Conservation (phyloP, 2,888 invertebrate genomes). For the Cotesia congregata region DNA sequence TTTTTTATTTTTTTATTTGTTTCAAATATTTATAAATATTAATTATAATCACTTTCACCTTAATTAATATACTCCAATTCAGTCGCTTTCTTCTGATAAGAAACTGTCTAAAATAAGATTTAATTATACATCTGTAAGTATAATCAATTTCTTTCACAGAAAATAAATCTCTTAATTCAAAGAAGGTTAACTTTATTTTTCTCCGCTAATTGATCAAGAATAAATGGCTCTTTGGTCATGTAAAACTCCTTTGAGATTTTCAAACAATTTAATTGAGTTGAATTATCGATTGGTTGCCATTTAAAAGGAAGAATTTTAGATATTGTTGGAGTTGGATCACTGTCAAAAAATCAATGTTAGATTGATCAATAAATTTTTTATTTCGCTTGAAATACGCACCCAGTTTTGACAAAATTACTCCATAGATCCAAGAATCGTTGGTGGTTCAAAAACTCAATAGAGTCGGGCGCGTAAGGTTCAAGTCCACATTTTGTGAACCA, state of each 20-base stretch:
- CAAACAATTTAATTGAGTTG: conserved; percentile 52
- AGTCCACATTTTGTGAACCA: conserved; percentile 41
- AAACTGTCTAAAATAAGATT: background rate
- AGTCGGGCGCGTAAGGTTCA: conserved; percentile 37
- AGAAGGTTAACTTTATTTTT: background rate
- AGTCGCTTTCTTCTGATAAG: background rate
- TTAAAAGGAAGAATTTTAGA: conserved; percentile 51
- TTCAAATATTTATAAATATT: too few relatives aligned
- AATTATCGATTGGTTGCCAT: conserved; percentile 57
- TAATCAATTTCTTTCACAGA: background rate
- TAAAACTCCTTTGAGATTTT: conserved; percentile 54
- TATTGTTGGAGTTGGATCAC: conserved; percentile 60
- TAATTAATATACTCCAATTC: background rate
- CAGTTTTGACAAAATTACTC: conserved; percentile 66
- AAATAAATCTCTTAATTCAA: background rate
- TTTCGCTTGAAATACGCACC: conserved; percentile 49
- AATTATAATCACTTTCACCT: background rate
- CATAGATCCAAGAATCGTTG: conserved; percentile 61
- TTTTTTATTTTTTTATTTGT: too few relatives aligned
- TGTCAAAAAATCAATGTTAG: conserved; percentile 36
- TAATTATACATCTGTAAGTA: background rate
- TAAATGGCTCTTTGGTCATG: conserved; percentile 44
- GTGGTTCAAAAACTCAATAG: conserved; percentile 50
- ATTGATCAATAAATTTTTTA: too few relatives aligned
- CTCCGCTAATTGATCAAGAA: background rate